Evolutionary conservation across 2,888 invertebrate species (phyloP).

Genomic region (Zygogramma bicolorata): DNA sequence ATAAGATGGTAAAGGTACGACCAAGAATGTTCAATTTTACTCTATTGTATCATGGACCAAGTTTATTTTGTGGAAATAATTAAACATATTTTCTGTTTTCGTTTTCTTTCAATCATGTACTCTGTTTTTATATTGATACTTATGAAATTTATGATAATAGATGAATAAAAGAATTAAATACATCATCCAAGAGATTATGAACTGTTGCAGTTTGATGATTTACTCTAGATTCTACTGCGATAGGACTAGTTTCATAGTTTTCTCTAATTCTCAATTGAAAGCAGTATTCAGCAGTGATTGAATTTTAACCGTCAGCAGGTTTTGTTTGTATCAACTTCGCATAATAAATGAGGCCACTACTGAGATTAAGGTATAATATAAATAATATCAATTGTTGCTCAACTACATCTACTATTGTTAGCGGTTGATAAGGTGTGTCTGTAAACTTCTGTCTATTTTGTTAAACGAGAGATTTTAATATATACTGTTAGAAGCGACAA

Average conservation of each 20-base stretch:
- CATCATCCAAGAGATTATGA: too few relatives aligned
- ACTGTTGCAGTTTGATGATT: too few relatives aligned
- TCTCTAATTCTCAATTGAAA: too few relatives aligned
- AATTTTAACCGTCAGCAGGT: background rate
- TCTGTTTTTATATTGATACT: too few relatives aligned
- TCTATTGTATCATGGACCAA: background rate
- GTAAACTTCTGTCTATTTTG: conserved; percentile 12
- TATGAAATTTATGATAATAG: too few relatives aligned
- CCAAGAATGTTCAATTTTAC: background rate
- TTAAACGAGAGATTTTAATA: conserved; percentile 36
- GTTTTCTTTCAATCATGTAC: background rate
- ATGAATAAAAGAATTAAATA: too few relatives aligned
- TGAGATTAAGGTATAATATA: background rate
- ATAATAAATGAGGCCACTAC: background rate
- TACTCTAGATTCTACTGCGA: too few relatives aligned
- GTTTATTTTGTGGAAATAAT: background rate
- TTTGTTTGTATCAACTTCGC: background rate
- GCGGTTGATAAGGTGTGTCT: background rate
- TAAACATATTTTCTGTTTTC: background rate
- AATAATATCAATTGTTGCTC: background rate
- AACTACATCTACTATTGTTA: background rate
- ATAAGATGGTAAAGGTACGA: background rate
- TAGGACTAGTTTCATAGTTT: too few relatives aligned
- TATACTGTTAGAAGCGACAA: conserved; percentile 24
- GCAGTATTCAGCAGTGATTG: too few relatives aligned